Evolutionary conservation across 1,140 invertebrate genomes (phyloP).

Genomic region (Carposina sasakii): DNA sequence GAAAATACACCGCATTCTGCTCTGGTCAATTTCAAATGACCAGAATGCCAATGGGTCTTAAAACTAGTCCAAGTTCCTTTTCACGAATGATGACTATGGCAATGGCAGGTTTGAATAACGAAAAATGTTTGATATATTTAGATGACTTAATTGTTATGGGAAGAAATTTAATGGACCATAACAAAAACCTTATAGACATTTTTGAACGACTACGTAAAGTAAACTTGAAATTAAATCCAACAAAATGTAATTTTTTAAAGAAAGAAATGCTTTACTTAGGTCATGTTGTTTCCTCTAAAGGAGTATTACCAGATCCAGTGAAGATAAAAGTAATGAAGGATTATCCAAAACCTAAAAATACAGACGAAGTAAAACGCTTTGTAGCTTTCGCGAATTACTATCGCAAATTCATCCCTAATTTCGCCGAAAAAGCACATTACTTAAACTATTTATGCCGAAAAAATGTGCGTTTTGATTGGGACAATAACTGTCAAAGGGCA

Average conservation of each 20-base stretch:
- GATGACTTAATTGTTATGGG: conserved; percentile 1
- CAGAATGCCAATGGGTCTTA: neutral
- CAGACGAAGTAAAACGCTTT: conserved; percentile 3
- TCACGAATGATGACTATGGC: neutral
- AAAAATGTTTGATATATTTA: neutral
- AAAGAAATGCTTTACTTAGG: neutral
- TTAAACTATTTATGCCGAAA: neutral
- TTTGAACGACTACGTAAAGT: neutral
- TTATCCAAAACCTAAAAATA: conserved; percentile 1
- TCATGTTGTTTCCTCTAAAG: neutral
- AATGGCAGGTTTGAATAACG: neutral
- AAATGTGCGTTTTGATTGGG: neutral
- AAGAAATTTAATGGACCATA: neutral
- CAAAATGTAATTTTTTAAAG: conserved; percentile 2
- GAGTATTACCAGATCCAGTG: neutral
- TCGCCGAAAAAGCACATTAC: neutral
- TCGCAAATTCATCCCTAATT: neutral
- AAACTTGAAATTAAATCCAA: neutral
- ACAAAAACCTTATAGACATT: neutral
- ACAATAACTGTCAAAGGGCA: neutral
- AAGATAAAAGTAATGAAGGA: neutral
- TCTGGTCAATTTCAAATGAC: conserved; percentile 1
- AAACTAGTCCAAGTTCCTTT: conserved; percentile 4
- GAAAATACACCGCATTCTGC: neutral
- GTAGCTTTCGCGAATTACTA: conserved; percentile 2